Evolutionary conservation across 2,113 vertebrate genomes (phyloP), one percentile per base, ranked within the genome.

Genomic region (Clarias macrocephalus): DNA sequence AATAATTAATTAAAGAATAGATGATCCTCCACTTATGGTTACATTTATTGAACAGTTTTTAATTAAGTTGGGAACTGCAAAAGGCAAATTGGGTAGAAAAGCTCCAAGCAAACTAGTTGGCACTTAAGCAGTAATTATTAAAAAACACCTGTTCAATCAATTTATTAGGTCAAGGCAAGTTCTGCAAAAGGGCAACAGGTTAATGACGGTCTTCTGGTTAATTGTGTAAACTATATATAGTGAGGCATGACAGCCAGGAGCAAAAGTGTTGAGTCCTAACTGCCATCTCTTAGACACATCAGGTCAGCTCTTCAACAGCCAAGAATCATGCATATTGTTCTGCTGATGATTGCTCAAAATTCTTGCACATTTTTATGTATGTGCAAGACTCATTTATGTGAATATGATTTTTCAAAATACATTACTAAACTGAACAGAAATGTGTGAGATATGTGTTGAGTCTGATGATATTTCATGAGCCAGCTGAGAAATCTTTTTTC

Each of bases 161-260:
- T 93, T 94, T 92, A 93, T 93, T 92, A 92, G 92, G 93, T 88
- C 80, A 94, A 92, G 91, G 90, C 30, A 90, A 94, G 93, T 95
- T 93, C 91, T 81, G 91, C 91, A 92, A 91, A 94, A 95, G 93
- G 93, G 93, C 91, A 94, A 93, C 89, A 87, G 93, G 94, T 93
- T 95, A 96, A 95, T 96, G 93, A 95, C 95, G 94, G 95, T 93
- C 93, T 93, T 89, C 91, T 90, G 94, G 92, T 91, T 95, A 95
- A 95, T 95, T 95, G 94, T 94, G 93, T 91, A 90, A 91, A 91
- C 94, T 96, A 95, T 95, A 95, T 95, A 95, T 95, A 95, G 94
- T 91, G 91, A 92, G 57, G 33, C 89, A 92, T 92, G 92, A 90
- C 90, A 88, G 85, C 80, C 87, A 85, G 30, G 88, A 88, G 80